These are phyloP conservation scores for Actinia tenebrosa DNA, from an alignment of 64 coral and sea anemone species.

Conservation along the genomic window DNA sequence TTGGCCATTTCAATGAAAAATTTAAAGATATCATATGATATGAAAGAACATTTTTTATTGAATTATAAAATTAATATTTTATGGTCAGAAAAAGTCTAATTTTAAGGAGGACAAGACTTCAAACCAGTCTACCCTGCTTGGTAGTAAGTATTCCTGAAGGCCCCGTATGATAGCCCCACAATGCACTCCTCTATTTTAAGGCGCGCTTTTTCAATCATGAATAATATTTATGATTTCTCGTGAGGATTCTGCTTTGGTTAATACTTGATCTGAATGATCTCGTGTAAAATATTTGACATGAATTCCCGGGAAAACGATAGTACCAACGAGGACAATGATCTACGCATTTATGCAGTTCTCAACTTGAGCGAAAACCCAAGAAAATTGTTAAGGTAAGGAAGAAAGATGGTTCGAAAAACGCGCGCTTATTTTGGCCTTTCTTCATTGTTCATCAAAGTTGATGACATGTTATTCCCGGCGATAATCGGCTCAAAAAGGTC, in stretches of 20 bases:
- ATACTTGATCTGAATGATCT: constrained; percentile 26
- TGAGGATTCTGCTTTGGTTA: background rate
- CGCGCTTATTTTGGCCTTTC: background rate
- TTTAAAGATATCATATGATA: background rate
- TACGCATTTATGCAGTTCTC: constrained; percentile 28
- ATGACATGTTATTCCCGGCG: background rate
- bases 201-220: constrained; percentile 28
- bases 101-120: background rate
- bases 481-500: background rate
- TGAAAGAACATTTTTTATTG: background rate
- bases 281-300: constrained; percentile 55
- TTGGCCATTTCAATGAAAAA: background rate
- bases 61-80: background rate
- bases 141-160: background rate
- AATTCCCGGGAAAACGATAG: constrained; percentile 14
- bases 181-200: constrained; percentile 10
- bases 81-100: background rate
- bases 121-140: background rate
- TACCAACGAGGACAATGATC: background rate
- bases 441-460: background rate
- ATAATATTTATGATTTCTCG: constrained; percentile 16
- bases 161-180: constrained; percentile 20
- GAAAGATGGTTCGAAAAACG: background rate
- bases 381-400: constrained; percentile 27
- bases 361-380: constrained; percentile 45